Percentiles rank a stretch among this genome's conserved stretches.
These are phyloP conservation scores for Tiliacea citrago DNA, from an alignment of 2,888 invertebrate species.

Conservation along the genomic window DNA sequence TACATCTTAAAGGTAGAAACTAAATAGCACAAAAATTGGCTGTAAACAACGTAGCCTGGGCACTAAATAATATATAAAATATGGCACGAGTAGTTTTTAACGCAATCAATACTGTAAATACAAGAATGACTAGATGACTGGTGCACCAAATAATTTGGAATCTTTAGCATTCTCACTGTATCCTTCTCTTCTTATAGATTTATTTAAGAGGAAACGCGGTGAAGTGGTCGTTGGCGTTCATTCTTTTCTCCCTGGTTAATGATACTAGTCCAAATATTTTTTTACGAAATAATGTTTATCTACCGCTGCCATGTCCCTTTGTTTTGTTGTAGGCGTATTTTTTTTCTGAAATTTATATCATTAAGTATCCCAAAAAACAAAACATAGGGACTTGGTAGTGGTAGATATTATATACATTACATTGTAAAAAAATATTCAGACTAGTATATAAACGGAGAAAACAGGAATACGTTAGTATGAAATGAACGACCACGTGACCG, in stretches of 20 bases:
- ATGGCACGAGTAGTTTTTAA: slow-evolving; percentile 28
- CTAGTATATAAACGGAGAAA: not conserved
- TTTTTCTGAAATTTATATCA: not conserved
- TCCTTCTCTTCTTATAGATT: not conserved
- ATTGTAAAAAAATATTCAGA: not conserved
- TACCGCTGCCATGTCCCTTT: too few relatives aligned
- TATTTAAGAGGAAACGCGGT: not conserved
- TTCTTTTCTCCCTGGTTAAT: too few relatives aligned
- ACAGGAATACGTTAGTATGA: not conserved
- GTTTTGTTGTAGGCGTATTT: too few relatives aligned
- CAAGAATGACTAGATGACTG: slow-evolving; percentile 1
- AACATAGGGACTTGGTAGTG: not conserved
- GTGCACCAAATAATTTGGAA: slow-evolving; percentile 35
- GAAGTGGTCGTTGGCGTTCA: too few relatives aligned
- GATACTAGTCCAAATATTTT: too few relatives aligned
- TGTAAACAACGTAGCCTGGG: slow-evolving; percentile 48
- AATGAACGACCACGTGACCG: not conserved
- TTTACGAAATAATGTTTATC: too few relatives aligned
- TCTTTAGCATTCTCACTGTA: slow-evolving; percentile 21
- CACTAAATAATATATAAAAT: slow-evolving; percentile 44
- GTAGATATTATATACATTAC: not conserved
- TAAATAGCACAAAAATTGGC: slow-evolving; percentile 18
- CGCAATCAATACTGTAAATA: slow-evolving; percentile 50
- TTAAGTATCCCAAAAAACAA: not conserved
- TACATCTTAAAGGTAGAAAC: slow-evolving; percentile 87